Base-by-base conservation (phyloP, 2,113 vertebrate genomes). In the Microcebus tavaratra region DNA sequence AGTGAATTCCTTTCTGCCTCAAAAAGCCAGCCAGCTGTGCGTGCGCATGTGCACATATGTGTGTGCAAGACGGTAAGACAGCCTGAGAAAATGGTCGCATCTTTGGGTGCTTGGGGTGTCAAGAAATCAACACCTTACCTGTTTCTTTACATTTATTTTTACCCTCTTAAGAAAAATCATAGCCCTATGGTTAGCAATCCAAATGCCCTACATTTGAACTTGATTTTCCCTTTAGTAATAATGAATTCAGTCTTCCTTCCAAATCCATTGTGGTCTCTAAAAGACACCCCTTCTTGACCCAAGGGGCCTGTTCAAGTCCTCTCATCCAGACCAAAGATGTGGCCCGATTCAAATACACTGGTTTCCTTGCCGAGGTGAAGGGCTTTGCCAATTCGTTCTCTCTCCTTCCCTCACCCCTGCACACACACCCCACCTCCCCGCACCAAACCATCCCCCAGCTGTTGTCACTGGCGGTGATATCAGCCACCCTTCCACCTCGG, bases 181-280 rank as follows among this genome's bases (percentile, higher is more conserved):
- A 93, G 45, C 23, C 18, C 31, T 82, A 39, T 31, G 31, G n/a
- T 75, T 85, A 91, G 31, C 39, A 94, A 45, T 39, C 1, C 87
- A 93, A 86, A 76, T 45, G 42, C 14, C 88, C 50, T 73, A 31
- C 42, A 73, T 91, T 82, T 93, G 89, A 92, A 94, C 48, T 86
- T 75, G 23, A 63, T 23, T 55, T 79, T 17, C 18, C 68, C 27
- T 78, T 67, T 82, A 34, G 67, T 27, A 91, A 70, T 63, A 85
- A 85, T 48, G 45, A 76, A 95, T 50, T 63, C 57, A 68, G 27
- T 45, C 13, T 91, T 92, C 72, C 75, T 93, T 85, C 87, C 75
- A 93, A 80, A 84, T 34, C 83, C 21, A 85, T 80, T 14, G 0
- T n/a, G 63, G 42, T 81, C 53, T 88, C 88, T 68, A 57, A 82